Evolutionary conservation across 53 echinoderm and acorn worm genomes (phyloP), one percentile per base, ranked within the genome.

Genomic region (Echinometra lucunter): DNA sequence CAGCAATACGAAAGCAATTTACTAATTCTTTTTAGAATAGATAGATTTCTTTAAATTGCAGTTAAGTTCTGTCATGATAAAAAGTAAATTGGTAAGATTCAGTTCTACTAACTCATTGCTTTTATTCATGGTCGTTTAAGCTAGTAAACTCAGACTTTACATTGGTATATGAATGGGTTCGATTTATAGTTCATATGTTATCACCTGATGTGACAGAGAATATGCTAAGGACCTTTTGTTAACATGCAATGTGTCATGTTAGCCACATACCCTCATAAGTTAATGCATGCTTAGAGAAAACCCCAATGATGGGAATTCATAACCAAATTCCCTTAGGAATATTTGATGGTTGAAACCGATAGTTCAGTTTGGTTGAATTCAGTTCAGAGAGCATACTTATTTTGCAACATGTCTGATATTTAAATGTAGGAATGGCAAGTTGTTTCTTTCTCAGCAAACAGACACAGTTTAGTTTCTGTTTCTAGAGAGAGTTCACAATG

Each of bases 201-300:
- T 67, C 67, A 67, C 30, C 30, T 67, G 12, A 67, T 25, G 10
- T 67, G 67, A 67, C 67, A 67, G n/a, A n/a, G 67, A 67, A 6
- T 67, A 10, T 67, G 67, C 67, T 67, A 2, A 30, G 25, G 30
- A 9, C 9, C 67, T 67, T 30, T 10, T 67, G 67, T 67, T 67
- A 67, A 67, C 67, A 67, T 67, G n/a, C 67, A 67, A 67, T 67
- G 67, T 67, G 67, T 67, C 67, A 67, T 67, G 28, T 67, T n/a
- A n/a, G 67, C n/a, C 67, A 67, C 67, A 67, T 30, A 23, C 67
- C 25, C 67, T 67, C n/a, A 67, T 67, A 67, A 28, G n/a, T 67
- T 67, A 7, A 23, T 67, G 67, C 30, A 67, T 30, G 30, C 58
- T 67, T 67, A 8, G 28, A 28, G 67, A 67, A 67, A 67, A 67